phyloP scores from a whole-genome alignment of 2,888 invertebrate species.

The Hybos culiciformis region DNA sequence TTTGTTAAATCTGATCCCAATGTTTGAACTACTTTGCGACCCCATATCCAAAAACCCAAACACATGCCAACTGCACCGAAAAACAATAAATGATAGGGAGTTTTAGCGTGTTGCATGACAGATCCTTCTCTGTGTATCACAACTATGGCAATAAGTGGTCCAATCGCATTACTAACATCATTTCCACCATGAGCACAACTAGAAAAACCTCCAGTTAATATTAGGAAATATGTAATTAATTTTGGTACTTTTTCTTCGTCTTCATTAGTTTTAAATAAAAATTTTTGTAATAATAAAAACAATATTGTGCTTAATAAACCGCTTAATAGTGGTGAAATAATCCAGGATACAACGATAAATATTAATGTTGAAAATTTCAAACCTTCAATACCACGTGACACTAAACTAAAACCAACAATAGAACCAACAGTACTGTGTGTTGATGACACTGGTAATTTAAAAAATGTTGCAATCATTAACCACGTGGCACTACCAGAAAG shows the following conservation, averaged over 20 bases:
- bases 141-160: constrained; percentile 90
- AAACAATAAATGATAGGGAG: constrained; percentile 80
- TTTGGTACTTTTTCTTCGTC: constrained; percentile 31
- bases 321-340: constrained; percentile 87
- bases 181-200: constrained; percentile 99
- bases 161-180: constrained; percentile 98
- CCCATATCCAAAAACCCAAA: constrained; percentile 91
- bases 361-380: constrained; percentile 72
- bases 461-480: constrained; percentile 85
- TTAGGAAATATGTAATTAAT: constrained; percentile 88
- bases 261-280: constrained; percentile 54
- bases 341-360: constrained; percentile 80
- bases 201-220: constrained; percentile 93
- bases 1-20: constrained; percentile 94
- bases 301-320: constrained; percentile 75
- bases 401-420: constrained; percentile 91
- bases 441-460: constrained; percentile 95
- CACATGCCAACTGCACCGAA: constrained; percentile 95
- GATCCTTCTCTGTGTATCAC: constrained; percentile 75
- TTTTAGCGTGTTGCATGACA: constrained; percentile 69
- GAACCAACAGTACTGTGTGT: constrained; percentile 99
- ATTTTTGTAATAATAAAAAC: constrained; percentile 64
- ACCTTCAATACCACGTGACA: constrained; percentile 72
- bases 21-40: constrained; percentile 89
- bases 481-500: constrained; percentile 83